These are phyloP conservation scores for Isurus oxyrinchus DNA, from an alignment of 2,113 vertebrate species.

Conservation along the genomic window DNA sequence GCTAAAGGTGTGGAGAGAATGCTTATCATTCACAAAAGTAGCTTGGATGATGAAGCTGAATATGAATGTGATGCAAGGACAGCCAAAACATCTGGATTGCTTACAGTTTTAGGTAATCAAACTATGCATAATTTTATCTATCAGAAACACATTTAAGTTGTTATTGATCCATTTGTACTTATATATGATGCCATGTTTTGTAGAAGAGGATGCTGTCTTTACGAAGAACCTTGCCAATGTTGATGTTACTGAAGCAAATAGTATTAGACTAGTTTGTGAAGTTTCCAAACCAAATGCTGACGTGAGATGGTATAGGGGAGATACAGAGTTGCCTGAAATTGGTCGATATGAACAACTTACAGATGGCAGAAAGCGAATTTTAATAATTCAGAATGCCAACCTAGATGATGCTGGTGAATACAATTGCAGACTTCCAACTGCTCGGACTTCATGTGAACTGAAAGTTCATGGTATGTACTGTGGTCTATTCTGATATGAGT, in stretches of 20 bases:
- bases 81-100: constrained; percentile 78
- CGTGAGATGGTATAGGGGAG: constrained; percentile 84
- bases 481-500: background rate
- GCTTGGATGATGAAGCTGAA: constrained; percentile 91
- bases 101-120: constrained; percentile 84
- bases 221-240: constrained; percentile 89
- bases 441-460: constrained; percentile 72
- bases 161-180: background rate
- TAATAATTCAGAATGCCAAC: constrained; percentile 75
- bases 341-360: constrained; percentile 80
- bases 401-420: constrained; percentile 80
- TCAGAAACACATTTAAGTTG: background rate
- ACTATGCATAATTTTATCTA: background rate
- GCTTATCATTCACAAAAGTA: constrained; percentile 81
- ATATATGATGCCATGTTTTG: constrained; percentile 40
- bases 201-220: constrained; percentile 92
- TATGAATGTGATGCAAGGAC: constrained; percentile 91
- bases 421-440: constrained; percentile 72
- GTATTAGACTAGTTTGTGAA: constrained; percentile 86
- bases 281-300: constrained; percentile 85
- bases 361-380: constrained; percentile 81
- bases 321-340: constrained; percentile 81
- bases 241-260: constrained; percentile 88
- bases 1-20: constrained; percentile 76
- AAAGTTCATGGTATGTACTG: constrained; percentile 73